Percentiles rank a stretch among this genome's conserved stretches.
phyloP scores from a whole-genome alignment of 2,113 vertebrate genomes.

The Microtus ochrogaster region DNA sequence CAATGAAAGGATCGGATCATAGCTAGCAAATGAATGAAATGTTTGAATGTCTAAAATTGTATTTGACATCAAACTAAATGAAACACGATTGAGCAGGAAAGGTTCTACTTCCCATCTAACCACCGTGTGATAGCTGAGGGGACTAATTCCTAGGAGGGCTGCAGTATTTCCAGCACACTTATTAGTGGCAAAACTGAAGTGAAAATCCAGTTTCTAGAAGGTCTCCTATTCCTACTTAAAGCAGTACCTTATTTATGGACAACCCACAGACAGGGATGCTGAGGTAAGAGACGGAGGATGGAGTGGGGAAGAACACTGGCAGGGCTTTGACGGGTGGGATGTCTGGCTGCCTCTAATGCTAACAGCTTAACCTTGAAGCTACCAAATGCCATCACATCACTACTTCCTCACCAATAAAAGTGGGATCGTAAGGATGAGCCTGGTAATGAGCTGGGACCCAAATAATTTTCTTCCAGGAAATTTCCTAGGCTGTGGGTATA shows the following conservation, averaged over 20 bases:
- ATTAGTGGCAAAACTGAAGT: constrained; percentile 21
- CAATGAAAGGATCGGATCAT: neutral
- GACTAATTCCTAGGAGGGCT: neutral
- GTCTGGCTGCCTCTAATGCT: neutral
- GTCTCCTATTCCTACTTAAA: neutral
- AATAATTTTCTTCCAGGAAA: neutral
- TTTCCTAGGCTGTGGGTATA: neutral
- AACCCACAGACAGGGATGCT: neutral
- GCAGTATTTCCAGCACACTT: neutral
- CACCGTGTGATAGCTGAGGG: neutral
- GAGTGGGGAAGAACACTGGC: neutral
- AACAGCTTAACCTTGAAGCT: constrained; percentile 10
- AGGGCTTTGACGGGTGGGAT: neutral
- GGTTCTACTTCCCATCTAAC: neutral
- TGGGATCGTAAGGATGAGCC: neutral
- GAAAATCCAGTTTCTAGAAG: neutral
- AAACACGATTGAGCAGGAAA: neutral
- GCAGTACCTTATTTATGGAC: neutral
- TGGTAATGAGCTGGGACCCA: constrained; percentile 8
- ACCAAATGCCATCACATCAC: neutral
- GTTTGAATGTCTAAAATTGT: neutral
- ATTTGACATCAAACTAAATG: constrained; percentile 32
- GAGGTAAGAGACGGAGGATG: neutral
- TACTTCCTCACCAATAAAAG: constrained; percentile 44
- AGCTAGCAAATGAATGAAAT: neutral